Conservation (phyloP, 1,140 invertebrate species). For the Papilio xuthus region DNA sequence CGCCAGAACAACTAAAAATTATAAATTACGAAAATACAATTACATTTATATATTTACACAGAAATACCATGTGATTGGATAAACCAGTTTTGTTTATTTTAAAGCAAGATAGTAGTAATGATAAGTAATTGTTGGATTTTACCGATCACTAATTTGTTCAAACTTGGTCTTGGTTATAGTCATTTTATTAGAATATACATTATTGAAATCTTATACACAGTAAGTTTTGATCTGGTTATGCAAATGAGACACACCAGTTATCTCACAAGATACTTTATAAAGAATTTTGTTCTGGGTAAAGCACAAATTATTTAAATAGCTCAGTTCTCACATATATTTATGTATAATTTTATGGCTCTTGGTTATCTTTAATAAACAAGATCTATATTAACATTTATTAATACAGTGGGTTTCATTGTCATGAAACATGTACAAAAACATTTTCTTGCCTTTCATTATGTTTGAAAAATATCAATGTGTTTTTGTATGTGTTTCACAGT, state of each 20-base stretch:
- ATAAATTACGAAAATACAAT: too few species aligned
- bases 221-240: neutral
- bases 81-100: too few species aligned
- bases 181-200: neutral
- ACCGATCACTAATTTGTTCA: too few species aligned
- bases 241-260: neutral
- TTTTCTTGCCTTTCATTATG: neutral
- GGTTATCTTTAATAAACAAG: neutral
- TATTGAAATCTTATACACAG: neutral
- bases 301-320: neutral
- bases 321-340: neutral
- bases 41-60: too few species aligned
- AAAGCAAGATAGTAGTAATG: neutral
- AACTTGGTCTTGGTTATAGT: neutral
- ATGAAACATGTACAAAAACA: neutral
- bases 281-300: neutral
- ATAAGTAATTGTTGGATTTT: too few species aligned
- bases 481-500: neutral
- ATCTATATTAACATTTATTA: neutral
- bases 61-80: too few species aligned
- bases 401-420: neutral
- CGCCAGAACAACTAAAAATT: too few species aligned
- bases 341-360: conserved; percentile 13
- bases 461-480: neutral
- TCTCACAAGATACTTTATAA: conserved; percentile 1